phyloP scores from a whole-genome alignment of 2,888 invertebrate species.

The Athalia circularis region DNA sequence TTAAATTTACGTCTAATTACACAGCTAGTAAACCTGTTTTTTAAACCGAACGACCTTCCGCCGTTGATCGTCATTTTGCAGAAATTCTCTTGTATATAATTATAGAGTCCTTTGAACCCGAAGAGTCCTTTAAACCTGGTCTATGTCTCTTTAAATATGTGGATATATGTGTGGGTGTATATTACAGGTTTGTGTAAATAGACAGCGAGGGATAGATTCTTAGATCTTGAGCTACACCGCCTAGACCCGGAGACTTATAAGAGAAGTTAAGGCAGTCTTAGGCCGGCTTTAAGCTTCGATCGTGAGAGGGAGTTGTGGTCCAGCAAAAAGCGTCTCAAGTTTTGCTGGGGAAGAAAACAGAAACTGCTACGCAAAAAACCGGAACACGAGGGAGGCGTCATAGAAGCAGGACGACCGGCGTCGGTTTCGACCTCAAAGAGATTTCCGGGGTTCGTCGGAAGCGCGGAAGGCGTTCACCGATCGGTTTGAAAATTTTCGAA shows the following conservation, averaged over 20 bases:
- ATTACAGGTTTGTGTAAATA: background rate
- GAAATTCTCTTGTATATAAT: no score
- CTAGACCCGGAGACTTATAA: conserved; percentile 19
- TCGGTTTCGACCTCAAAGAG: conserved; percentile 6
- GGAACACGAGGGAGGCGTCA: conserved; percentile 50
- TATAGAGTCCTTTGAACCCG: no score
- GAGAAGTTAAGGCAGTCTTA: conserved; percentile 45
- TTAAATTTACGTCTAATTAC: no score
- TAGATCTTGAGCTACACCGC: background rate
- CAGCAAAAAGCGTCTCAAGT: conserved; percentile 52
- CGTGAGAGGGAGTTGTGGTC: conserved; percentile 44
- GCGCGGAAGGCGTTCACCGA: conserved; percentile 11
- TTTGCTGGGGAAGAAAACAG: conserved; percentile 57
- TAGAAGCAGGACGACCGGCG: conserved; percentile 41
- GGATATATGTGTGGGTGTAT: no score
- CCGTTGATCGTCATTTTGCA: no score
- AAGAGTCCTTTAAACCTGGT: no score
- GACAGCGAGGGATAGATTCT: background rate
- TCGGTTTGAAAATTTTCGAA: conserved; percentile 24
- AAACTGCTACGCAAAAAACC: conserved; percentile 51
- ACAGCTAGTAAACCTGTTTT: no score
- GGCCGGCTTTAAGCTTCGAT: conserved; percentile 48
- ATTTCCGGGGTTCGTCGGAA: background rate
- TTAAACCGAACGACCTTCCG: no score
- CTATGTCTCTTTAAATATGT: no score